Conservation (phyloP, 2,888 invertebrate species). For the Drosophila recens region DNA sequence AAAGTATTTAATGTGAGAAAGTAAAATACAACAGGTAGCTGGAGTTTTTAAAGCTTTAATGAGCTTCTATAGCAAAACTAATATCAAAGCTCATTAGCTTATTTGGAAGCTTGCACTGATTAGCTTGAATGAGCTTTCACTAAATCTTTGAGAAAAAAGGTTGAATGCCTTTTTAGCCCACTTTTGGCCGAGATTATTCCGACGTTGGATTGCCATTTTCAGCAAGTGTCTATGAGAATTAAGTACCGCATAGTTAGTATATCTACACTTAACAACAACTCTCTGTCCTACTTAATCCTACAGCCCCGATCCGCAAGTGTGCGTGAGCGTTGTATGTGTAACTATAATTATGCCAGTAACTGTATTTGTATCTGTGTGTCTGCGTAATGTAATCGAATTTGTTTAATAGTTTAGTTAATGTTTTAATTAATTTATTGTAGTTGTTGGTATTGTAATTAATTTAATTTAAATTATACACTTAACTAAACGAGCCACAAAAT, state of each 20-base stretch:
- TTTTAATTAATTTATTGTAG: constrained; percentile 80
- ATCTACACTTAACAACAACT: constrained; percentile 35
- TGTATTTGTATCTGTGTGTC: constrained; percentile 37
- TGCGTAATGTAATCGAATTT: constrained; percentile 61
- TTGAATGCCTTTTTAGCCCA: too few relatives aligned
- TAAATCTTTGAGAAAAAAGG: too few relatives aligned
- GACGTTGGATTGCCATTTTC: constrained; percentile 13
- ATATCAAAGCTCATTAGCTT: background rate
- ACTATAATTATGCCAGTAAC: constrained; percentile 18
- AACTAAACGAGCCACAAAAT: constrained; percentile 56
- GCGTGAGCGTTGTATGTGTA: constrained; percentile 20
- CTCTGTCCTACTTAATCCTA: constrained; percentile 49
- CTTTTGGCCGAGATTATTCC: constrained; percentile 17
- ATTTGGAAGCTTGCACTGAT: too few relatives aligned
- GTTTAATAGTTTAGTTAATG: constrained; percentile 68
- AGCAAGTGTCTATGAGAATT: constrained; percentile 38
- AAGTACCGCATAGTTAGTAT: constrained; percentile 39
- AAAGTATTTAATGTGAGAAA: background rate
- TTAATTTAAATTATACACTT: constrained; percentile 47
- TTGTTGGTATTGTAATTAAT: constrained; percentile 79
- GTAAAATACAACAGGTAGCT: background rate
- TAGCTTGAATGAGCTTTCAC: background rate
- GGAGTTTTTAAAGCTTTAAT: background rate
- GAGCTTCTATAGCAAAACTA: background rate
- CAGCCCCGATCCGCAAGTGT: constrained; percentile 26